Evolutionary conservation across 2,113 vertebrate genomes (phyloP), one percentile per base, ranked within the genome.

Genomic region (Cynocephalus volans): DNA sequence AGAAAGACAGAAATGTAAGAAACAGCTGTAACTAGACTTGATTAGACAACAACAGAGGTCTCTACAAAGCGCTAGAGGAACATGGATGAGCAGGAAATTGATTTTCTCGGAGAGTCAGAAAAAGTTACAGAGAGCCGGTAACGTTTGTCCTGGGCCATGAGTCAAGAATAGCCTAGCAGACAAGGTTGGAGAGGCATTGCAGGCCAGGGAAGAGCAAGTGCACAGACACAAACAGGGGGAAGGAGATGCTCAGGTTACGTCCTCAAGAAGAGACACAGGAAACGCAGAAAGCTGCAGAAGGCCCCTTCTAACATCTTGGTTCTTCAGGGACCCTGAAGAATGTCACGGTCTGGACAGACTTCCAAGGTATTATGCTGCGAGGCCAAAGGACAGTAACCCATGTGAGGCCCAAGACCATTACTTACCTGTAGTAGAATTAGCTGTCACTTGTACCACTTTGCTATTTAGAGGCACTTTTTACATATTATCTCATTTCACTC

Each of bases 41-140:
- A 88, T n/a, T 45, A 85, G 67, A 88, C 48, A 79, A 48, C 48
- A 93, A 64, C 67, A 81, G 83, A 88, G 84, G 7, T 8, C 88
- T 60, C 60, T 54, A 56, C 15, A 56, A 18, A 82, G 60, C 18
- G 60, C 58, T 88, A 13, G 56, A 45, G 54, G 81, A 96, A 91
- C 85, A 93, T 0, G 26, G 14, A 28, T 60, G 12, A 76, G 76
- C 50, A 54, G 45, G 79, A 92, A 90, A 96, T 28, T 41, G 87
- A 81, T 93, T 75, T 94, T 86, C 73, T 91, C 13, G 26, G 84
- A 45, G 18, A 88, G 58, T 79, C 85, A 85, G 72, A 96, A 31
- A 45, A 87, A 76, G 90, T 67, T 90, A 69, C 33, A 70, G 64
- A 79, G 36, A 85, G 36, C 31, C n/a, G 65, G 58, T 19, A 1